Percentiles rank a stretch among this genome's conserved stretches.
These are phyloP conservation scores for Pantala flavescens DNA, from an alignment of 1,140 invertebrate species.

Conservation along the genomic window DNA sequence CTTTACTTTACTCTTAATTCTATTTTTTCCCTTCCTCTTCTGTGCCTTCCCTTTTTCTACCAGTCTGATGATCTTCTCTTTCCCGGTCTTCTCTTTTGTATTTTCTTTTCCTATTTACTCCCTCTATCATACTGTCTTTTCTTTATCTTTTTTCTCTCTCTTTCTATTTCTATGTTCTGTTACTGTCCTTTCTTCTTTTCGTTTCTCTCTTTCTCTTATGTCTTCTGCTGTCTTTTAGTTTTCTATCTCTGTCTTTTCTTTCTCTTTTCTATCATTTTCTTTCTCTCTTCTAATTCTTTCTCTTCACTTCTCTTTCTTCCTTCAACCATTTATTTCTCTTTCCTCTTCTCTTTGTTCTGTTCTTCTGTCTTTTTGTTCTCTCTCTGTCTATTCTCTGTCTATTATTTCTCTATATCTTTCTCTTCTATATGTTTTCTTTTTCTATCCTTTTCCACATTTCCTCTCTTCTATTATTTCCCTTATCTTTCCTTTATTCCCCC, in stretches of 20 bases:
- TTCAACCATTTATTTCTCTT: background rate
- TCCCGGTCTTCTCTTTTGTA: background rate
- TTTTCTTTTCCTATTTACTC: background rate
- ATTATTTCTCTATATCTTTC: background rate
- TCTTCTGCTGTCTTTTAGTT: background rate
- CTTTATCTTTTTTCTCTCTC: background rate
- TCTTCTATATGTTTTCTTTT: background rate
- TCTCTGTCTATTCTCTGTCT: background rate
- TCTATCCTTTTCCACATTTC: background rate
- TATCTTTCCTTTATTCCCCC: too few species aligned
- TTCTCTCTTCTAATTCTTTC: background rate
- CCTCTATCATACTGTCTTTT: background rate
- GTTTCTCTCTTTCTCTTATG: background rate
- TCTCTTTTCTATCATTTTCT: background rate
- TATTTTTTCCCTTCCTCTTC: background rate
- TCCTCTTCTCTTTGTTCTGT: background rate
- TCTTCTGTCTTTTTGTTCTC: background rate
- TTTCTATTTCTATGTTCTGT: background rate
- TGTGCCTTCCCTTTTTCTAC: background rate
- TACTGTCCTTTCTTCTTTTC: background rate
- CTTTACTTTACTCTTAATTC: background rate
- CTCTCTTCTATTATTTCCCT: background rate
- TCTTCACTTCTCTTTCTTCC: background rate
- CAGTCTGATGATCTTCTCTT: background rate
- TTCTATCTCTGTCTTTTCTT: background rate